Evolutionary conservation across 2,113 vertebrate genomes (phyloP).

Genomic region (Archilochus colubris): DNA sequence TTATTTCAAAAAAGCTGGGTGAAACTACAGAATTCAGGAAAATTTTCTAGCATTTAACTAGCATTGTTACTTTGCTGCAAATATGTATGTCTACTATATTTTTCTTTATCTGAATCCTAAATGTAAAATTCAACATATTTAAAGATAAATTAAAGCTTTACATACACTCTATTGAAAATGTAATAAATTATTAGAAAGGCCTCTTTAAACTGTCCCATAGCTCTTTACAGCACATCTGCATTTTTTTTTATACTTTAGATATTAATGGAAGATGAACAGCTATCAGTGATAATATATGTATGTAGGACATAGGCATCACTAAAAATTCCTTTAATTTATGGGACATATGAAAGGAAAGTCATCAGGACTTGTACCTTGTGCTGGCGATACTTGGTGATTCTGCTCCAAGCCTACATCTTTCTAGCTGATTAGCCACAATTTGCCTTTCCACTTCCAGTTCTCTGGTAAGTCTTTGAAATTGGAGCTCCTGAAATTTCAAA

Average conservation of each 20-base stretch:
- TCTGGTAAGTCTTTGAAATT: constrained; percentile 98
- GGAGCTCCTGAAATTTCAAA: constrained; percentile 92
- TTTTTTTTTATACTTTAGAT: background rate
- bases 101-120: background rate
- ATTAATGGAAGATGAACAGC: constrained; percentile 27
- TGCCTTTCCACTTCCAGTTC: constrained; percentile 99
- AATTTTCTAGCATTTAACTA: background rate
- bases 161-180: background rate
- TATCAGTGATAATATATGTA: background rate
- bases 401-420: constrained; percentile 97
- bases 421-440: constrained; percentile 99
- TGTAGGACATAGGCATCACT: background rate
- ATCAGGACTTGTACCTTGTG: constrained; percentile 89
- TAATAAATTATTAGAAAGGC: background rate
- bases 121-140: background rate
- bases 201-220: constrained; percentile 36
- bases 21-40: background rate
- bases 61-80: background rate
- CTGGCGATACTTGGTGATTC: constrained; percentile 96
- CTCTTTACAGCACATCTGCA: background rate
- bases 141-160: background rate
- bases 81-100: background rate
- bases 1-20: background rate
- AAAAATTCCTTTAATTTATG: constrained; percentile 8
- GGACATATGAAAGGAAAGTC: constrained; percentile 59